Percentiles rank a stretch among this genome's conserved stretches.
These are phyloP conservation scores for Berghia stephanieae DNA, from an alignment of 1,140 invertebrate genomes.

Conservation along the genomic window DNA sequence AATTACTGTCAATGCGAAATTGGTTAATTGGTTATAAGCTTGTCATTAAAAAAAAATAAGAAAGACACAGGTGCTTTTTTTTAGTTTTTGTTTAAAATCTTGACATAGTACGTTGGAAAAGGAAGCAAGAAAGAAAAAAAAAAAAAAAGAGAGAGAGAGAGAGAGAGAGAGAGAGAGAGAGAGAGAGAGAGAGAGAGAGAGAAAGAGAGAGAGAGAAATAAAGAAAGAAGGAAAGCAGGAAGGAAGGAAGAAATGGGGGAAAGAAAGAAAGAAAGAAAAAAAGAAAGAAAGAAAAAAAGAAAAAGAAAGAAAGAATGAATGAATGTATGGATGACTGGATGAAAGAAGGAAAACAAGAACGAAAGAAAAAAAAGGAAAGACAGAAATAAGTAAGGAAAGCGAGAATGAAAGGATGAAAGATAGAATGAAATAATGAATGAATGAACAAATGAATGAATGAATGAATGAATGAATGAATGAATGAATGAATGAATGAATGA, in stretches of 20 bases:
- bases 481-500: too few relatives aligned
- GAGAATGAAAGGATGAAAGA: not conserved
- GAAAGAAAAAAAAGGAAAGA: not conserved
- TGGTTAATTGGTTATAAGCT: too few relatives aligned
- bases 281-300: not conserved
- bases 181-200: not conserved
- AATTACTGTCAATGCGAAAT: too few relatives aligned
- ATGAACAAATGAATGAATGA: too few relatives aligned
- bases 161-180: not conserved
- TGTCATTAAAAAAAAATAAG: too few relatives aligned
- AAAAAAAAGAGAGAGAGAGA: not conserved
- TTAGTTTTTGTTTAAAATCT: too few relatives aligned
- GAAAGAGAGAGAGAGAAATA: not conserved
- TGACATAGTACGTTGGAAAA: too few relatives aligned
- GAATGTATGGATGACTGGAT: not conserved
- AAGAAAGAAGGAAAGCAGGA: not conserved
- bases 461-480: too few relatives aligned
- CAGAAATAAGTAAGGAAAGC: not conserved
- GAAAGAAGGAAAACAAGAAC: not conserved
- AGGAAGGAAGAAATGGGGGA: not conserved
- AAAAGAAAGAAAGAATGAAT: not conserved
- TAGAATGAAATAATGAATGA: too few relatives aligned
- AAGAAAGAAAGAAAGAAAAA: conserved; percentile 3
- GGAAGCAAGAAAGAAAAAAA: not conserved
- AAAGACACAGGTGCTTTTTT: too few relatives aligned